Base-by-base conservation (phyloP, 2,113 vertebrate species). In the Egretta garzetta region DNA sequence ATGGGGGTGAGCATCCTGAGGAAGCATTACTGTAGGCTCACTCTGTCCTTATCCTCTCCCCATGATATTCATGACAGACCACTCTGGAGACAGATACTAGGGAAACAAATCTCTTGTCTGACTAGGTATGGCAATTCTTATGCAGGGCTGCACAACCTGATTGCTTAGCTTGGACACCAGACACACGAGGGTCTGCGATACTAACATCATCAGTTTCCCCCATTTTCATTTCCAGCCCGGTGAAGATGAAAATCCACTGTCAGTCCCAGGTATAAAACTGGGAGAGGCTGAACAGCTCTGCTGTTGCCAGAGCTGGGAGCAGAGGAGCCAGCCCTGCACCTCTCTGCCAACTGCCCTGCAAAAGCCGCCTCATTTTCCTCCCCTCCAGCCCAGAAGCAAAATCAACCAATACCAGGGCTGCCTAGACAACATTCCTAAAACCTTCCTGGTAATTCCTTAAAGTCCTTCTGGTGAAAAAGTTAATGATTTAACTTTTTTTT, bases 41-140 rank as follows among this genome's bases (percentile, higher is more conserved):
- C 18, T 59, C 68, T 58, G 41, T 49, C 84, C 32, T 73, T 47
- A 63, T 23, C 11, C 26, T 33, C 17, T 62, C 14, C 11, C 49
- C 24, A 0, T 10, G 30, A 43, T 41, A 53, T 41, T 85, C 24
- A 37, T 32, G 66, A 62, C 8, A 4, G 45, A 30, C 35, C 8
- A 24, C 19, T 72, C 56, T 75, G 20, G 49, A 92, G 47, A 63
- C 41, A 83, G 72, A 55, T 3, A 9, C 12, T 5, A 14, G 12
- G 26, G 41, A 86, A 76, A 94, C 62, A 93, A 86, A 95, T 89
- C 20, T 93, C 53, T 80, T 75, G 32, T 75, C 86, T 93, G 63
- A 86, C 9, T 58, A 60, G 91, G 9, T 68, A 35, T 39, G 80
- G 93, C 95, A 94, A 55, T 35, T 88, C 86, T 75, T 41, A 82